Evolutionary conservation across 2,797 vertebrate species (phyloP).

Genomic region (Spondyliosoma cantharus): DNA sequence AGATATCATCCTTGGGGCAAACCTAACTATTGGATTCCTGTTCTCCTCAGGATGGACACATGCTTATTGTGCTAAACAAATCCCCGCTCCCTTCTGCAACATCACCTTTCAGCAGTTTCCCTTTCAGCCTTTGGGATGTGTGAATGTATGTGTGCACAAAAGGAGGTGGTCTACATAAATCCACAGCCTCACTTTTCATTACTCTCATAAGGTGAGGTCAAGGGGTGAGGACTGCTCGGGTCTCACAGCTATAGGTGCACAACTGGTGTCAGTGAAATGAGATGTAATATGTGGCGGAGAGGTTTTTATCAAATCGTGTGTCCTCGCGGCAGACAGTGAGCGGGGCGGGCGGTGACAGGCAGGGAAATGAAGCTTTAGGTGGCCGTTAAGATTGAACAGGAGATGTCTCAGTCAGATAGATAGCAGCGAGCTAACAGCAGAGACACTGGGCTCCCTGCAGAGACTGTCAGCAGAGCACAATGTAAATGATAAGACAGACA

Average conservation of each 20-base stretch:
- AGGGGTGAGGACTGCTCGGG: slow-evolving; percentile 33
- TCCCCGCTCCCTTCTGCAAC: slow-evolving; percentile 25
- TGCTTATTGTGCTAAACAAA: slow-evolving; percentile 74
- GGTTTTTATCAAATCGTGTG: slow-evolving; percentile 61
- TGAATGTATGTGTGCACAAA: slow-evolving; percentile 13
- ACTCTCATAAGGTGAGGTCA: slow-evolving; percentile 59
- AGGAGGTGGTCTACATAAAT: slow-evolving; percentile 40
- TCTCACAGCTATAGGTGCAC: slow-evolving; percentile 15
- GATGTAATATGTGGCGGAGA: slow-evolving; percentile 62
- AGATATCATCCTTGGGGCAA: slow-evolving; percentile 76
- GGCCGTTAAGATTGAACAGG: slow-evolving; percentile 67
- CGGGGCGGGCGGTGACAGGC: slow-evolving; percentile 45
- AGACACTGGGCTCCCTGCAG: slow-evolving; percentile 53
- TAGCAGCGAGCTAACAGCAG: slow-evolving; percentile 58
- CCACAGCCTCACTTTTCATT: slow-evolving; percentile 68
- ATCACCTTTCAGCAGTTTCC: slow-evolving; percentile 56
- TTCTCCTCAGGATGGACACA: slow-evolving; percentile 68
- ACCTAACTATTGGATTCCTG: slow-evolving; percentile 71
- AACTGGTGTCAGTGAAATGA: slow-evolving; percentile 60
- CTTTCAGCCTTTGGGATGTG: slow-evolving; percentile 33
- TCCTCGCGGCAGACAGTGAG: slow-evolving; percentile 62
- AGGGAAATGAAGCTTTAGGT: slow-evolving; percentile 77
- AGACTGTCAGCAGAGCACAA: slow-evolving; percentile 36
- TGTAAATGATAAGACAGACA: slow-evolving; percentile 33
- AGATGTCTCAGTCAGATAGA: slow-evolving; percentile 80